Percentiles rank a stretch among this genome's conserved stretches.
Evolutionary conservation across 2,888 invertebrate species (phyloP).

Genomic region (Eueremaeus valkanovi): DNA sequence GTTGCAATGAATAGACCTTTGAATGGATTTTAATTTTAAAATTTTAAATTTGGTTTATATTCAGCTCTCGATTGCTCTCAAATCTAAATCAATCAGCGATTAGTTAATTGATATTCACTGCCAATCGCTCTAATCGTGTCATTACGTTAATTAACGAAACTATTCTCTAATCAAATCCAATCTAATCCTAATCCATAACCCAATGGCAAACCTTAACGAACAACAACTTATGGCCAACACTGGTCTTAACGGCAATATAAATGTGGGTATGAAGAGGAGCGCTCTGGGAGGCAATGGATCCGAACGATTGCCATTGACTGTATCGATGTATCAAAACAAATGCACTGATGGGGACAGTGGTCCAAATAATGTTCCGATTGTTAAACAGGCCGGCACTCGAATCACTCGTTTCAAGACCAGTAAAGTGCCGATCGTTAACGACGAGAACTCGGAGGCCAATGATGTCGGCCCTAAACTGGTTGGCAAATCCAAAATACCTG

Average conservation of each 20-base stretch:
- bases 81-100: no score
- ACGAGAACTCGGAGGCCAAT: background rate
- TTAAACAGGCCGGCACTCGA: background rate
- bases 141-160: background rate
- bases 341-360: background rate
- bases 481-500: conserved; percentile 7
- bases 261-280: background rate
- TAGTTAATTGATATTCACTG: background rate
- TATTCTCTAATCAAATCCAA: no score
- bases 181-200: background rate
- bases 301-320: background rate
- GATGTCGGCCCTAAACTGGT: background rate
- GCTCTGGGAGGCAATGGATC: background rate
- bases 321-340: background rate
- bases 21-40: background rate
- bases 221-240: background rate
- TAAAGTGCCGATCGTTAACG: conserved; percentile 20
- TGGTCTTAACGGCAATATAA: background rate
- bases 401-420: background rate
- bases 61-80: background rate
- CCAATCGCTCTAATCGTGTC: background rate
- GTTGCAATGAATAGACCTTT: background rate
- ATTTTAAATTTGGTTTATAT: background rate
- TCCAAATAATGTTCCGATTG: background rate
- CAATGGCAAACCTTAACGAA: background rate